phyloP scores from a whole-genome alignment of 2,797 vertebrate species.

The Megaceryle alcyon region DNA sequence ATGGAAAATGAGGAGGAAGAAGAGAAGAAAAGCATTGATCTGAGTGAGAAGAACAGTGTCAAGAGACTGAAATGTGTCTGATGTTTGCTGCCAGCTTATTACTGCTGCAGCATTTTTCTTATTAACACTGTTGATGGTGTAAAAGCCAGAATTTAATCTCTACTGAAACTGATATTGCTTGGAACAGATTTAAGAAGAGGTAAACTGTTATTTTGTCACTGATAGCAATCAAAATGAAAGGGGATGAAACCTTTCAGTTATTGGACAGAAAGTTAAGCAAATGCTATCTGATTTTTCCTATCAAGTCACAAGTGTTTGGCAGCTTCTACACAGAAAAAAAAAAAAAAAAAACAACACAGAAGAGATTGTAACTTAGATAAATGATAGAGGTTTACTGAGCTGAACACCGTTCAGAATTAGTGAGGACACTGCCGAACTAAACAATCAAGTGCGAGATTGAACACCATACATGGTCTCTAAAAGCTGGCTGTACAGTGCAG shows the following conservation, averaged over 20 bases:
- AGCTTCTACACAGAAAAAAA: neutral
- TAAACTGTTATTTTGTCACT: neutral
- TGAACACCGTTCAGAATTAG: neutral
- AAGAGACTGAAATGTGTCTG: neutral
- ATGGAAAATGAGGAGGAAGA: neutral
- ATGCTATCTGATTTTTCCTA: neutral
- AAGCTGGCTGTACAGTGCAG: neutral
- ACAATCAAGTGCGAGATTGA: neutral
- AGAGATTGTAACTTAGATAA: neutral
- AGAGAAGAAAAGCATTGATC: neutral
- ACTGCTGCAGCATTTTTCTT: neutral
- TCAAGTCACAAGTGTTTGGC: neutral
- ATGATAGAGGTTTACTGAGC: neutral
- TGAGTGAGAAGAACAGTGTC: neutral
- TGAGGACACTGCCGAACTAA: neutral
- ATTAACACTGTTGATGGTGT: neutral
- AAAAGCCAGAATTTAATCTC: neutral
- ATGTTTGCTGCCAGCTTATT: neutral
- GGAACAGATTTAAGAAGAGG: neutral
- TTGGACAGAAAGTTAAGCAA: neutral
- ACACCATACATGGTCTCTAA: neutral
- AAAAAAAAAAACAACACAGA: neutral
- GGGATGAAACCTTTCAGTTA: neutral
- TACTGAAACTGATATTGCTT: neutral
- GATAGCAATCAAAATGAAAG: neutral